These are phyloP conservation scores for Amphipyra tragopoginis DNA, from an alignment of 2,888 invertebrate species.

Conservation along the genomic window DNA sequence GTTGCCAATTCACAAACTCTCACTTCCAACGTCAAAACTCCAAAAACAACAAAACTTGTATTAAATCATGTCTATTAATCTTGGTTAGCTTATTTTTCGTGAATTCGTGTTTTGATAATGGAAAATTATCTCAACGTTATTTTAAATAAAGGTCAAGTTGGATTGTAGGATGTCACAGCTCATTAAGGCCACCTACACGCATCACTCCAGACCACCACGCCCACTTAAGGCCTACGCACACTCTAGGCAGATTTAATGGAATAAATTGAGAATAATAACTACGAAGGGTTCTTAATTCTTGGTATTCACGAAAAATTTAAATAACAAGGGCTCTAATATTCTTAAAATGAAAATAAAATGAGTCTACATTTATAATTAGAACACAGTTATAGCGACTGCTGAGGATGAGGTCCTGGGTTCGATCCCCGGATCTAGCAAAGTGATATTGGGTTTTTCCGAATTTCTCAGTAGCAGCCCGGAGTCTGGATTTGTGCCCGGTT, in stretches of 20 bases:
- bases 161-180: conserved; percentile 57
- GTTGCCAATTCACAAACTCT: not conserved
- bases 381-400: no score
- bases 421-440: no score
- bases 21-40: not conserved
- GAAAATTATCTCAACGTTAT: conserved; percentile 51
- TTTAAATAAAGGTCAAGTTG: conserved; percentile 68
- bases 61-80: conserved; percentile 15
- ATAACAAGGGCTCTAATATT: no score
- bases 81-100: conserved; percentile 28
- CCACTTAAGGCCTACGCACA: conserved; percentile 56
- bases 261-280: no score
- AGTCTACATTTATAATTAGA: no score
- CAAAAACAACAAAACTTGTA: conserved; percentile 10
- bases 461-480: no score
- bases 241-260: conserved; percentile 66
- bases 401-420: no score
- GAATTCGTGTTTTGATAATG: conserved; percentile 27
- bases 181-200: conserved; percentile 73
- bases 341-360: no score
- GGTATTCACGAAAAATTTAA: not conserved
- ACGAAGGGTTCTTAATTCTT: no score
- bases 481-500: no score
- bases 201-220: conserved; percentile 72
- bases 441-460: no score